phyloP scores from a whole-genome alignment of 2,113 vertebrate genomes.

The Todiramphus saurophagus region DNA sequence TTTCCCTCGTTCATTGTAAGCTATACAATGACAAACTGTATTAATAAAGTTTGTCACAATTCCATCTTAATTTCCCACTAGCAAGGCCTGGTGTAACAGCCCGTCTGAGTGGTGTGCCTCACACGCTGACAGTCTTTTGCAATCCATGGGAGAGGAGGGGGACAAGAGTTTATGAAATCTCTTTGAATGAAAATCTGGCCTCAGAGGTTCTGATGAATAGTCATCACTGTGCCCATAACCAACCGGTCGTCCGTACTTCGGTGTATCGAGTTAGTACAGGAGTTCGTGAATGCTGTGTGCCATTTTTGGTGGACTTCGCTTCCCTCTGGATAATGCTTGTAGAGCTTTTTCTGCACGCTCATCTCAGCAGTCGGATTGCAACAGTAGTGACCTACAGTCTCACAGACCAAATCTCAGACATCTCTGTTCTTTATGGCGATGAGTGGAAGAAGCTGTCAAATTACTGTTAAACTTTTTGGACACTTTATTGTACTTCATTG shows the following conservation, averaged over 20 bases:
- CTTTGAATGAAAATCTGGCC: not conserved
- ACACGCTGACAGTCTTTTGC: not conserved
- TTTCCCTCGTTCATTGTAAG: not conserved
- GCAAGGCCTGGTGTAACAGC: not conserved
- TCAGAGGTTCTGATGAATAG: not conserved
- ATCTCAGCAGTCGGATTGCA: not conserved
- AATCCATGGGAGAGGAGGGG: not conserved
- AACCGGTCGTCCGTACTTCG: not conserved
- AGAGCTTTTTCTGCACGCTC: not conserved
- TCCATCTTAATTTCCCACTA: not conserved
- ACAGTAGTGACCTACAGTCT: not conserved
- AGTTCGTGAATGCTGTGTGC: not conserved
- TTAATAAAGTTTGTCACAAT: not conserved
- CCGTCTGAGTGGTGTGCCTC: not conserved
- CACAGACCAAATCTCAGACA: not conserved
- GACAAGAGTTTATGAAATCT: not conserved
- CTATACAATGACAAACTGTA: not conserved
- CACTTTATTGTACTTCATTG: not conserved
- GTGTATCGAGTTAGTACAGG: not conserved
- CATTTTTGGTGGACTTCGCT: not conserved
- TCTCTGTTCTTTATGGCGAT: not conserved
- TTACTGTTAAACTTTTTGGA: not conserved
- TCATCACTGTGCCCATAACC: not conserved
- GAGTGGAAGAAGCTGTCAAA: conserved; percentile 23
- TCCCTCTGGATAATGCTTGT: not conserved